Evolutionary conservation across 2,888 invertebrate genomes (phyloP), one percentile per base, ranked within the genome.

Genomic region (Pristionchus mayeri): DNA sequence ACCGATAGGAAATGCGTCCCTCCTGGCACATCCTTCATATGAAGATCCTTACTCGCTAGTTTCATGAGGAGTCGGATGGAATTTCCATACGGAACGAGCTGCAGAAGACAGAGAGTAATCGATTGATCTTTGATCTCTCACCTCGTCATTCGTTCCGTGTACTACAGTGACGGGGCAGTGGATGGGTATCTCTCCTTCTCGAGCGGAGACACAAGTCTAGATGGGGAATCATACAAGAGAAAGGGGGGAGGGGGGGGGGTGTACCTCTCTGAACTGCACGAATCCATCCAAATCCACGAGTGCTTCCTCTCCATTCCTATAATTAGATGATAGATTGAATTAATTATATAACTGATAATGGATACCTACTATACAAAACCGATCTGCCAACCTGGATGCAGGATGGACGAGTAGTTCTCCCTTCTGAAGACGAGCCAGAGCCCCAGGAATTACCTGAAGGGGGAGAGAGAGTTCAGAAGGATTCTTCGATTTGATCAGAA

Each of bases 1-100:
- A 84, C 84, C 84, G 84, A 84, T 75, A 84, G 75, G 54, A 84
- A 84, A 52, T 84, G 84, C n/a, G 84, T 54, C 9, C 84, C 84
- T 48, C 84, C 84, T 27, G 71, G 75, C n/a, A 84, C 75, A 50
- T 50, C 54, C 27, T 37, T 84, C 71, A 84, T 71, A 7, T 54
- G 71, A n/a, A 50, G 27, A 18, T 84, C 71, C 71, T 50, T 54
- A 13, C 71, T 54, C 11, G 30, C 4, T 40, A 84, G 34, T 27
- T 54, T 52, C 52, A 75, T 52, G 3, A 84, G 54, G 1, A 84
- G 75, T 37, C 84, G 50, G 30, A 71, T 71, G 7, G 84, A 84
- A 71, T 84, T 84, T 11, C 75, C 84, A 40, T 75, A 71, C 2
- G 84, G 84, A 37, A 84, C 84, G 3, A 84, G 40, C 84, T 84